Evolutionary conservation across 2,113 vertebrate species (phyloP).

Genomic region (Apistogramma diplotaenia): DNA sequence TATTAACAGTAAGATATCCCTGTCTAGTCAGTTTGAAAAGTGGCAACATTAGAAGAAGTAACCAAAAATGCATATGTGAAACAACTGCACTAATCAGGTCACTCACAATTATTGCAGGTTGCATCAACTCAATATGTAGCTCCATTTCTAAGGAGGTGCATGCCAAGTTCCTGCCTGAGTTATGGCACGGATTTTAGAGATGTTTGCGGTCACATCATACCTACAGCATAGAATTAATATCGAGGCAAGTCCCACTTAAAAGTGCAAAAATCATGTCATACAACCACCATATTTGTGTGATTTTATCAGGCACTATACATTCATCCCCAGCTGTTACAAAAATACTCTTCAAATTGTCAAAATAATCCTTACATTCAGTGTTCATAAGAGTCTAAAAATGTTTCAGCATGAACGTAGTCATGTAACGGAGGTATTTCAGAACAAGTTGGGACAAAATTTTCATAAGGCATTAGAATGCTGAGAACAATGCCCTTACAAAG

Average conservation of each 20-base stretch:
- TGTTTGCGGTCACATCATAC: no score
- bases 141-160: no score
- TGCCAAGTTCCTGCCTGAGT: no score
- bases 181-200: no score
- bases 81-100: no score
- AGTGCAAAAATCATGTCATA: background rate
- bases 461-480: conserved; percentile 21
- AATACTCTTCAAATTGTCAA: background rate
- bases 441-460: background rate
- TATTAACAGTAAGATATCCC: background rate
- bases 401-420: background rate
- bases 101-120: no score
- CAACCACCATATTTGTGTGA: background rate
- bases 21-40: background rate
- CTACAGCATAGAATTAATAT: no score
- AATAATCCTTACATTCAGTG: conserved; percentile 31
- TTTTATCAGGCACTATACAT: background rate
- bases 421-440: conserved; percentile 22
- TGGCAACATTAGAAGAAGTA: no score
- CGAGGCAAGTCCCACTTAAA: no score
- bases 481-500: background rate
- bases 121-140: no score
- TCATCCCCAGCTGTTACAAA: background rate
- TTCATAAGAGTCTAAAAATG: background rate
- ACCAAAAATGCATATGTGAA: no score